Percentiles rank a stretch among this genome's conserved stretches.
Conservation (phyloP, 2,797 vertebrate species). For the Sebastes aleutianus region DNA sequence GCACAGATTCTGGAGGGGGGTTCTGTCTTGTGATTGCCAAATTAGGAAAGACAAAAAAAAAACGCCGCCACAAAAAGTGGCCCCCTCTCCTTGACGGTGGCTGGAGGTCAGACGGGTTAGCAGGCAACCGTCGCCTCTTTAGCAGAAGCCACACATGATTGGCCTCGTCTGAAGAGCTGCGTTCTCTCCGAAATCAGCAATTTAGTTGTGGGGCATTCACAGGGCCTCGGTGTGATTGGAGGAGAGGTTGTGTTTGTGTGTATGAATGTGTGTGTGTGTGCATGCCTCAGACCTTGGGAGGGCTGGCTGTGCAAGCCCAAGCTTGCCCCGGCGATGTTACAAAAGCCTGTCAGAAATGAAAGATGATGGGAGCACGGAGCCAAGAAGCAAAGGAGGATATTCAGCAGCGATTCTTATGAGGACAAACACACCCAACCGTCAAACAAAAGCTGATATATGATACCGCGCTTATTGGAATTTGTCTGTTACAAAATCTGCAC, state of each 20-base stretch:
- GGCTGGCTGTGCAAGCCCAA: constrained; percentile 72
- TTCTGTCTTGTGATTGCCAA: constrained; percentile 30
- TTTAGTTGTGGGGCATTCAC: constrained; percentile 55
- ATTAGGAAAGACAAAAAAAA: neutral
- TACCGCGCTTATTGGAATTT: constrained; percentile 30
- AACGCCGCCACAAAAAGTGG: neutral
- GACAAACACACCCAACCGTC: constrained; percentile 39
- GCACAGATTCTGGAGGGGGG: constrained; percentile 3
- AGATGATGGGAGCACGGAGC: constrained; percentile 49
- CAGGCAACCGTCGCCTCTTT: constrained; percentile 47
- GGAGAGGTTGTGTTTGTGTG: constrained; percentile 43
- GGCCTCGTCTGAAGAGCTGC: constrained; percentile 61
- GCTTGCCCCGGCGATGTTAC: constrained; percentile 74
- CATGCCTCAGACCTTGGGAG: constrained; percentile 81
- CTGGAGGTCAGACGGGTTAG: constrained; percentile 63
- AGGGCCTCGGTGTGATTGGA: constrained; percentile 67
- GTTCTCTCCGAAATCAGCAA: constrained; percentile 66
- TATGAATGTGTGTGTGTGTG: constrained; percentile 31
- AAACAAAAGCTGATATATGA: constrained; percentile 56
- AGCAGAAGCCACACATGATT: constrained; percentile 63
- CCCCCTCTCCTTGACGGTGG: constrained; percentile 20
- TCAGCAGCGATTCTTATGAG: constrained; percentile 26
- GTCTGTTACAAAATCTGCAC: constrained; percentile 26
- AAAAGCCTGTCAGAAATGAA: constrained; percentile 71
- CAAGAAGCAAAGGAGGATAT: constrained; percentile 27